Conservation (phyloP, 2,888 invertebrate species). For the Meghimatium bilineatum region DNA sequence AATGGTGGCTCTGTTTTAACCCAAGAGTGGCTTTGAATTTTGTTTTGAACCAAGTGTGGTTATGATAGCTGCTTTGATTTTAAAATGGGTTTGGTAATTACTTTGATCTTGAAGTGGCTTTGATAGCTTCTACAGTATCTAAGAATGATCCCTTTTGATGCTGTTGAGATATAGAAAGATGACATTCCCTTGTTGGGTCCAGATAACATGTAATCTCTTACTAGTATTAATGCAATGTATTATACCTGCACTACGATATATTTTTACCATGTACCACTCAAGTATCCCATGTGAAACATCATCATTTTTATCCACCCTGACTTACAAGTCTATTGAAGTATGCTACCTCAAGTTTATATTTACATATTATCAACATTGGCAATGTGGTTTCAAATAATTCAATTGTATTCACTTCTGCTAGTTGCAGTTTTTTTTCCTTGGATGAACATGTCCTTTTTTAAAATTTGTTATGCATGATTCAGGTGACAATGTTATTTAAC, state of each 20-base stretch:
- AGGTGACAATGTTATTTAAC: conserved; percentile 13
- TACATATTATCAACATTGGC: not conserved
- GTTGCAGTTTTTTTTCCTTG: not conserved
- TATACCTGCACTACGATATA: not conserved
- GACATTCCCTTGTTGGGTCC: not conserved
- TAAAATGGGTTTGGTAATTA: too few species aligned
- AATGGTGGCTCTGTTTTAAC: too few species aligned
- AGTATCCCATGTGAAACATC: not conserved
- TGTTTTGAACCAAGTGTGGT: too few species aligned
- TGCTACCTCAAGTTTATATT: conserved; percentile 31
- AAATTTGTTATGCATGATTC: not conserved
- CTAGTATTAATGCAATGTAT: not conserved
- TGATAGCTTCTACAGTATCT: too few species aligned
- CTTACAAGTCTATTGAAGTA: not conserved
- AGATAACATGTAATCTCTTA: not conserved
- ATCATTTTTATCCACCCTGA: conserved; percentile 9
- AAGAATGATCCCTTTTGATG: not conserved
- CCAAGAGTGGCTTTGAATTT: too few species aligned
- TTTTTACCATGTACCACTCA: not conserved
- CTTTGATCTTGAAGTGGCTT: too few species aligned
- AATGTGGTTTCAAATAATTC: conserved; percentile 3
- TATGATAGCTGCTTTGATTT: too few species aligned
- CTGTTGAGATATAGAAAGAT: not conserved
- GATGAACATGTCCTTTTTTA: not conserved
- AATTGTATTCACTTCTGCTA: not conserved